These are phyloP conservation scores for Carollia perspicillata DNA, from an alignment of 2,113 vertebrate genomes.

Conservation along the genomic window DNA sequence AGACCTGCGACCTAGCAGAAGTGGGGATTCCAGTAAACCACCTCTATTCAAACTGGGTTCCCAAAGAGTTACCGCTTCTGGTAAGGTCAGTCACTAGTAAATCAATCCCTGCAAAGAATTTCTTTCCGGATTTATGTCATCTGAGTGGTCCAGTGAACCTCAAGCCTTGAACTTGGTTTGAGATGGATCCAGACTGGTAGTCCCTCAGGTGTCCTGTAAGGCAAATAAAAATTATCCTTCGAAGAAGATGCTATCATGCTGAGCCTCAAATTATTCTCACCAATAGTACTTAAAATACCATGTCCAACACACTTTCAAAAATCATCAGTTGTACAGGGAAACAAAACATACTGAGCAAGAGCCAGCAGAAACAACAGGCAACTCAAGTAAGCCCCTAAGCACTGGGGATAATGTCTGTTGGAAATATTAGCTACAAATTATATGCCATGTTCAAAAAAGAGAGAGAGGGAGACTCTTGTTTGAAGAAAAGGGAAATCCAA, in stretches of 20 bases:
- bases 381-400: not conserved
- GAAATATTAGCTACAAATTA: not conserved
- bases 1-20: not conserved
- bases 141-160: not conserved
- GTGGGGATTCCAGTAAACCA: not conserved
- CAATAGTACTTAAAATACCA: slow-evolving; percentile 18
- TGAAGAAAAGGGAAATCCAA: not conserved
- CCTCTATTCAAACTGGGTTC: not conserved
- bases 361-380: not conserved
- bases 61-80: not conserved
- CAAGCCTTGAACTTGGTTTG: not conserved
- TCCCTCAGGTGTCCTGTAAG: not conserved
- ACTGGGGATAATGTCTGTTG: not conserved
- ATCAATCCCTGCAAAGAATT: not conserved
- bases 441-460: not conserved
- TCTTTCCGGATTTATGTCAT: not conserved
- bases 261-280: not conserved
- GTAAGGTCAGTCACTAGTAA: not conserved
- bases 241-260: not conserved
- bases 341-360: not conserved
- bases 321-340: not conserved
- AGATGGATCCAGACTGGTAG: not conserved
- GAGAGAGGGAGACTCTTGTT: not conserved
- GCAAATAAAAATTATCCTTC: slow-evolving; percentile 27
- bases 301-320: slow-evolving; percentile 2